These are phyloP conservation scores for Grapholita molesta DNA, from an alignment of 1,140 invertebrate species.

Conservation along the genomic window DNA sequence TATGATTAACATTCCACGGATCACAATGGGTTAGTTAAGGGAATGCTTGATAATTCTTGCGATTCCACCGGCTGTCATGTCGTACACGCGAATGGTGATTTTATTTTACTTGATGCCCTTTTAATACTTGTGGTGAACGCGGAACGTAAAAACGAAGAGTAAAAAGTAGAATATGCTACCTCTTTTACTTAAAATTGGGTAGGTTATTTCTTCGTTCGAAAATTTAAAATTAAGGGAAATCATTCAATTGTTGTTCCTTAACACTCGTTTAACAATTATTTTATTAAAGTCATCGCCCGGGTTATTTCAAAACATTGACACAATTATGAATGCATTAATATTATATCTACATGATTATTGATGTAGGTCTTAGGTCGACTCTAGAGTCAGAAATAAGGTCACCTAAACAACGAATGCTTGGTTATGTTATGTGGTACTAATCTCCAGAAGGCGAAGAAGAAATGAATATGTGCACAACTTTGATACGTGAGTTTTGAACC, in stretches of 20 bases:
- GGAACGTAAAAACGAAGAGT: neutral
- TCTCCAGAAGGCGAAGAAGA: slow-evolving; percentile 39
- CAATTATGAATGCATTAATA: neutral
- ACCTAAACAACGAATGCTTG: slow-evolving; percentile 8
- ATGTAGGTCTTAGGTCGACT: neutral
- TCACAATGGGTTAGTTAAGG: neutral
- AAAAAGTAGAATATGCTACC: neutral
- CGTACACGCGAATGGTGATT: neutral
- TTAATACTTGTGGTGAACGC: too few relatives aligned
- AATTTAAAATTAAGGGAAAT: neutral
- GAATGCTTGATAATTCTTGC: neutral
- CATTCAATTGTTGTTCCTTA: neutral
- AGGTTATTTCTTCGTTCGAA: neutral
- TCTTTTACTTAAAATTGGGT: neutral
- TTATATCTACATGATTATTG: neutral
- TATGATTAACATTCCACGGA: neutral
- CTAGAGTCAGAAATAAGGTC: neutral
- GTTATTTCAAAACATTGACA: neutral
- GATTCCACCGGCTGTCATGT: neutral
- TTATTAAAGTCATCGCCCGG: neutral
- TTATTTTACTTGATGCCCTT: neutral
- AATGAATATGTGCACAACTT: slow-evolving; percentile 19
- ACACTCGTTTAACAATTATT: neutral
- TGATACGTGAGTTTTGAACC: neutral
- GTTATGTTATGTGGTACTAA: slow-evolving; percentile 37